Conservation (phyloP, 2,113 vertebrate species). For the Dicaeum eximium region DNA sequence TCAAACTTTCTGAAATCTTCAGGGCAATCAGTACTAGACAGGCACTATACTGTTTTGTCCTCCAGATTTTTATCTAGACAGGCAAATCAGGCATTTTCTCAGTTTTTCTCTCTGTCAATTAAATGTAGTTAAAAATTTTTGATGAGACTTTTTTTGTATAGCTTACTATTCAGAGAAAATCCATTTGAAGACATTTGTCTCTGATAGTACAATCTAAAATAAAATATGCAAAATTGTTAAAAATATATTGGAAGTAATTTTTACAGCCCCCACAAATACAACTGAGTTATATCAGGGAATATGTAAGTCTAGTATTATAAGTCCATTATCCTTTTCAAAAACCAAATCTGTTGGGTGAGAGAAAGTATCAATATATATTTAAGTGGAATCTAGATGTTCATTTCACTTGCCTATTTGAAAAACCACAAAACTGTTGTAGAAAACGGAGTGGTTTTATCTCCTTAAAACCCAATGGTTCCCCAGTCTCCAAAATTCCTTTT, state of each 20-base stretch:
- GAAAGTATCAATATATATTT: not conserved
- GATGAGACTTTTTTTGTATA: not conserved
- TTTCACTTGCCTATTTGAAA: not conserved
- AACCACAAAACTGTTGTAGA: not conserved
- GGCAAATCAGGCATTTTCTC: not conserved
- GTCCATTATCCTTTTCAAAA: not conserved
- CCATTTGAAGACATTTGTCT: not conserved
- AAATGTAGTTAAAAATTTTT: not conserved
- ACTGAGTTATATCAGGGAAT: not conserved
- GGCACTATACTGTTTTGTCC: not conserved
- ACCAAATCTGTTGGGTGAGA: not conserved
- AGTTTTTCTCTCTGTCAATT: not conserved
- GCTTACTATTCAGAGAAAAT: not conserved
- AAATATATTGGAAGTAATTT: constrained; percentile 6
- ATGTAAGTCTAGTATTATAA: not conserved
- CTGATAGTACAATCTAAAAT: constrained; percentile 2
- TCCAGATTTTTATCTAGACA: not conserved
- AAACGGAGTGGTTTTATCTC: not conserved
- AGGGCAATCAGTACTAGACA: not conserved
- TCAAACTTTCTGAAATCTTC: constrained; percentile 41
- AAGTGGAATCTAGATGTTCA: not conserved
- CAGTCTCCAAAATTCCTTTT: not conserved
- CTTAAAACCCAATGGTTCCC: not conserved
- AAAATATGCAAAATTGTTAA: constrained; percentile 16
- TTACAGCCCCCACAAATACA: not conserved